Percentiles rank a stretch among this genome's conserved stretches.
These are phyloP conservation scores for Autographa pulchrina DNA, from an alignment of 2,888 invertebrate genomes.

Conservation along the genomic window DNA sequence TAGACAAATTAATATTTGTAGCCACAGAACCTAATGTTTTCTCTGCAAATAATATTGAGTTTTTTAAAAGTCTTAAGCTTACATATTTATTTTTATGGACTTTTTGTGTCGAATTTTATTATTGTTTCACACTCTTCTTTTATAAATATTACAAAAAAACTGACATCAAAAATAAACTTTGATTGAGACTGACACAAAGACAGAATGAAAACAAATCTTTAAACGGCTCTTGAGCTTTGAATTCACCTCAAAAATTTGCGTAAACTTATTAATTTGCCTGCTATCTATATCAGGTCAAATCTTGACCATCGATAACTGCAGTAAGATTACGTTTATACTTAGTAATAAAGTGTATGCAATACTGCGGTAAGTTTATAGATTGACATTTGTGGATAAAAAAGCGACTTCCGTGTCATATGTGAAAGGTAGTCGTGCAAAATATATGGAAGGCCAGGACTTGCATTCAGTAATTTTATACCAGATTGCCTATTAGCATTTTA, in stretches of 20 bases:
- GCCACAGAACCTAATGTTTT: too few relatives aligned
- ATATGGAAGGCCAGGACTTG: slow-evolving; percentile 23
- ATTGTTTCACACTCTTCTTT: too few relatives aligned
- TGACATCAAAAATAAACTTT: too few relatives aligned
- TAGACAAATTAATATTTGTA: too few relatives aligned
- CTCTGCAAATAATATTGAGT: too few relatives aligned
- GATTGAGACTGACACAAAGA: too few relatives aligned
- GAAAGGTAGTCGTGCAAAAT: slow-evolving; percentile 35
- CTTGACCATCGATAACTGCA: not conserved
- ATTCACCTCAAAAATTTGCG: not conserved
- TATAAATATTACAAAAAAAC: too few relatives aligned
- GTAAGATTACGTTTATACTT: not conserved
- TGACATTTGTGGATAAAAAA: slow-evolving; percentile 45
- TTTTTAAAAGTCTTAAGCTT: too few relatives aligned
- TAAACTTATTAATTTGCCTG: not conserved
- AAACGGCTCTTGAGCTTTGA: not conserved
- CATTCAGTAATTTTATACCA: slow-evolving; percentile 17
- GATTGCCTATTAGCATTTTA: slow-evolving; percentile 28
- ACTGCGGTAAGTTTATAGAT: slow-evolving; percentile 19
- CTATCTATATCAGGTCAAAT: not conserved
- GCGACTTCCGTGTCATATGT: slow-evolving; percentile 38
- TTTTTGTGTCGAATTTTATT: too few relatives aligned
- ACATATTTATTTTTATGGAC: too few relatives aligned
- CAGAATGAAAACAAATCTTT: not conserved
- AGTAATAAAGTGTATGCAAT: slow-evolving; percentile 22